phyloP scores from a whole-genome alignment of 2,797 vertebrate genomes.

The Uromys caudimaculatus region DNA sequence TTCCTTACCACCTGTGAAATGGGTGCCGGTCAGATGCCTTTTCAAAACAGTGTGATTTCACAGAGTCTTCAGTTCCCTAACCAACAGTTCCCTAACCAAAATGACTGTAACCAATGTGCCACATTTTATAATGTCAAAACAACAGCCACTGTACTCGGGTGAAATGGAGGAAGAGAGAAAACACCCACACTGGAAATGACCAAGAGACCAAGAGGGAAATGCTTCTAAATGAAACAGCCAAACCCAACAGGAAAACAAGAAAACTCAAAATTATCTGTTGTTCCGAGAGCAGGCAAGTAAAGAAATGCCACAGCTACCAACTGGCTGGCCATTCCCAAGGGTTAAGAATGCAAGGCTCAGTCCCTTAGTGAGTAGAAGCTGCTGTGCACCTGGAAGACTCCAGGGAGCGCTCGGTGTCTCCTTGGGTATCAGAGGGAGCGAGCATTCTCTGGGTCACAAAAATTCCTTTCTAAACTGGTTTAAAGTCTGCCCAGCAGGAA shows the following conservation, averaged over 20 bases:
- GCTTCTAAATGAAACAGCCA: slow-evolving; percentile 54
- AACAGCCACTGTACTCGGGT: background rate
- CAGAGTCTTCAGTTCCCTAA: background rate
- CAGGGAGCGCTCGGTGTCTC: background rate
- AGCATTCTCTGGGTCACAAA: background rate
- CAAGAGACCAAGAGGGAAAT: slow-evolving; percentile 23
- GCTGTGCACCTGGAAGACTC: background rate
- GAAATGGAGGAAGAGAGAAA: background rate
- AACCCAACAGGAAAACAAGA: slow-evolving; percentile 42
- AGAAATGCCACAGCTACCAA: background rate
- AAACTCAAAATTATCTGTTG: background rate
- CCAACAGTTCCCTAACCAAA: too few relatives aligned
- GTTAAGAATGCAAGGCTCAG: background rate
- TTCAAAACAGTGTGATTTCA: background rate
- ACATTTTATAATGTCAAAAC: background rate
- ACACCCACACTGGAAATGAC: background rate
- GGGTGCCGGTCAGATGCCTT: background rate
- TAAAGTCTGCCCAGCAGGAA: background rate
- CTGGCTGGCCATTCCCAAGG: background rate
- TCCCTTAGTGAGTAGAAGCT: background rate
- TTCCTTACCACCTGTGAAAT: background rate
- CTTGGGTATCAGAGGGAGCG: background rate
- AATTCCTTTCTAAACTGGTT: background rate
- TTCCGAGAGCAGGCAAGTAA: background rate
- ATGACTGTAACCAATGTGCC: too few relatives aligned